Conservation (phyloP, 2,113 vertebrate genomes). For the Dipodomys spectabilis region DNA sequence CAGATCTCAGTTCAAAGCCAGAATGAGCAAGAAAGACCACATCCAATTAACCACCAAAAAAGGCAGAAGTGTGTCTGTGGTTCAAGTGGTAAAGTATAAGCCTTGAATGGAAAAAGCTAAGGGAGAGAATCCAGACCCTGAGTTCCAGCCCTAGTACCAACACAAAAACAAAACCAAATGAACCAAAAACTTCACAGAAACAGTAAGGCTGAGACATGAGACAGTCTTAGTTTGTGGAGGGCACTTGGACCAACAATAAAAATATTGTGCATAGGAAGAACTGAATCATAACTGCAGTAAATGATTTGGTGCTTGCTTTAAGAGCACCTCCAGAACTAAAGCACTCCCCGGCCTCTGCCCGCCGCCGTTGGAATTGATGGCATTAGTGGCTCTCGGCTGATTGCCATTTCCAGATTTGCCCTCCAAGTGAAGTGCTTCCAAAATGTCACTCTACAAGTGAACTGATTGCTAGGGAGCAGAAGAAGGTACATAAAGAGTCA, state of each 20-base stretch:
- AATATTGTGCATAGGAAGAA: not conserved
- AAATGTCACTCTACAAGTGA: not conserved
- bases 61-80: too few relatives aligned
- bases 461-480: not conserved
- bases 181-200: not conserved
- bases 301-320: not conserved
- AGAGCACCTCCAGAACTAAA: not conserved
- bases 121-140: too few relatives aligned
- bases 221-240: not conserved
- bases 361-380: not conserved
- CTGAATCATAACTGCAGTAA: not conserved
- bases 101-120: too few relatives aligned
- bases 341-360: not conserved
- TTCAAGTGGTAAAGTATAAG: too few relatives aligned
- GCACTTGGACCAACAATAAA: not conserved
- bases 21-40: too few relatives aligned
- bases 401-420: not conserved
- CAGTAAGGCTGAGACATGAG: not conserved
- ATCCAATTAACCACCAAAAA: too few relatives aligned
- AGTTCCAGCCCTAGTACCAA: too few relatives aligned
- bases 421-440: constrained; percentile 6
- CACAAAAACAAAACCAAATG: too few relatives aligned
- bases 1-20: too few relatives aligned
- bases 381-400: constrained; percentile 1
- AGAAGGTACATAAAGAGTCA: not conserved